Evolutionary conservation across 35 echinoderm and acorn worm species (phyloP), one percentile per base, ranked within the genome.

Genomic region (Diadema setosum): DNA sequence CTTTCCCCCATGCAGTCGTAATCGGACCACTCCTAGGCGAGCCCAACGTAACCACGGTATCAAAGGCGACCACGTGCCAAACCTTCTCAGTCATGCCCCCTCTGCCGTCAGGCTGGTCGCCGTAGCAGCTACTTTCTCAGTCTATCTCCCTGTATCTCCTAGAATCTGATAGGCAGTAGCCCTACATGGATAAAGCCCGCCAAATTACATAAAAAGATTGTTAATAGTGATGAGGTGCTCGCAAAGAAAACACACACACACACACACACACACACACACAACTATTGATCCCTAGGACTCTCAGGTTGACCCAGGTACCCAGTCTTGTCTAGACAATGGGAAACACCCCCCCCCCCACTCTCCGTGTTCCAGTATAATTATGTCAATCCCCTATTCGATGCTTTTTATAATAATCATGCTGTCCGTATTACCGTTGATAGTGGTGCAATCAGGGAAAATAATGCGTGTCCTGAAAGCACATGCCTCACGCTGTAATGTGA

Each of bases 401-500:
- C 57, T 23, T 89, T 88, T 39, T 45, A 34, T 45, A 5, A 46
- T 16, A 42, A 93, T n/a, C 58, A 83, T 31, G 16, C 84, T 16
- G 84, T 78, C 24, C 84, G 75, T 25, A 55, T 88, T 16, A 84
- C 57, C 60, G 58, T 93, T 11, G 90, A 97, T 82, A 97, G 86
- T 32, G 86, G 90, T 34, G 86, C 81, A 39, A 85, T n/a, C 85
- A 21, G 90, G 82, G 0, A 89, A 97, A 30, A 93, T 97, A 50
- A 86, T 97, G 23, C n/a, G 73, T 34, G 83, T 49, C 23, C 55
- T 73, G 23, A 86, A 86, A 20, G 87, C 84, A 5, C 70, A 40
- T 46, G 74, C 48, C 18, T 39, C 90, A 1, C 63, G 65, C 15
- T 64, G 61, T 25, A 45, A 80, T n/a, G 87, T 89, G 8, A 56